Evolutionary conservation across 2,113 vertebrate species (phyloP).

Genomic region (Apodemus sylvaticus): DNA sequence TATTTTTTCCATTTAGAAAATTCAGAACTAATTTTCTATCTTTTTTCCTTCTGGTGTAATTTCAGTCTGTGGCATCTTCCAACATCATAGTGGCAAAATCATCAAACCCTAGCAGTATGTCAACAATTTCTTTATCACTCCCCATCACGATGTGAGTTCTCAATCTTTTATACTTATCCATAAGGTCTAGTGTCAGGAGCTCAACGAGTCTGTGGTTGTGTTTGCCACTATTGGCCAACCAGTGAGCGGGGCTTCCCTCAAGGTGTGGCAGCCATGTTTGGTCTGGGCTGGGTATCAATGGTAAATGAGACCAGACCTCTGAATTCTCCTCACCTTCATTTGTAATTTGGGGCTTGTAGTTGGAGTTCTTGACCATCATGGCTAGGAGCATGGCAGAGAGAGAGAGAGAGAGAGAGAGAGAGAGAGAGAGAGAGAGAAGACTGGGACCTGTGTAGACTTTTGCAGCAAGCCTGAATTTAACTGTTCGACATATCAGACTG

Average conservation of each 20-base stretch:
- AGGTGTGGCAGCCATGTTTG: neutral
- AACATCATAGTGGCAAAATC: slow-evolving; percentile 94
- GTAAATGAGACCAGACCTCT: neutral
- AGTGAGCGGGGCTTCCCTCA: neutral
- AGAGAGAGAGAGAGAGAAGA: too few species aligned
- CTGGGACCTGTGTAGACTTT: too few species aligned
- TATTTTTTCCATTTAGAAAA: neutral
- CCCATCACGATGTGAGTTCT: slow-evolving; percentile 94
- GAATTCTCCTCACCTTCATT: too few species aligned
- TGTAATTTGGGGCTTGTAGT: neutral
- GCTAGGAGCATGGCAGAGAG: neutral
- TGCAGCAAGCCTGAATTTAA: neutral
- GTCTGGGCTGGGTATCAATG: neutral
- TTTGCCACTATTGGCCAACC: slow-evolving; percentile 90
- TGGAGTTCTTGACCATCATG: neutral
- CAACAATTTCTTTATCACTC: slow-evolving; percentile 93
- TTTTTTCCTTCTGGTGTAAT: slow-evolving; percentile 94
- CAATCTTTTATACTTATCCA: slow-evolving; percentile 92
- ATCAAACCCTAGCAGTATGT: slow-evolving; percentile 93
- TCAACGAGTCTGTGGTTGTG: slow-evolving; percentile 91
- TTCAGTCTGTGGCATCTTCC: slow-evolving; percentile 94
- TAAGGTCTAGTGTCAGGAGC: slow-evolving; percentile 93
- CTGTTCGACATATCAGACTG: neutral
- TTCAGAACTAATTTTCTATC: slow-evolving; percentile 89
- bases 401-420: too few species aligned